These are phyloP conservation scores for Sapajus apella DNA, from an alignment of 2,113 vertebrate genomes.

Conservation along the genomic window DNA sequence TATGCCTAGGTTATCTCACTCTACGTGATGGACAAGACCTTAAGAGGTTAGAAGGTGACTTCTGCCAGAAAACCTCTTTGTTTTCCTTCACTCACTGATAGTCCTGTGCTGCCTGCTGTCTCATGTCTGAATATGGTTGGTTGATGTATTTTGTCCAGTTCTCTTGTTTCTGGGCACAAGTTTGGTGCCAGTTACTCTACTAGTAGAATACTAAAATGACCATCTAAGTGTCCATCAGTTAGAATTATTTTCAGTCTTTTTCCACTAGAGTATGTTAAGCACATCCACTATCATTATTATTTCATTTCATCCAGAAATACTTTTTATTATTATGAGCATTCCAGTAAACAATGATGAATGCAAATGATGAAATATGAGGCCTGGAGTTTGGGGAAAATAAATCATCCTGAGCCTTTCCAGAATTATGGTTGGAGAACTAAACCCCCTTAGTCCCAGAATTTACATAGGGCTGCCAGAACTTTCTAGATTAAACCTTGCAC, in stretches of 20 bases:
- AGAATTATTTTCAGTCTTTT: constrained; percentile 4
- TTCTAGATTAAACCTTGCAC: neutral
- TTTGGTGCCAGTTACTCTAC: neutral
- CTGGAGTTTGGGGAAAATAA: neutral
- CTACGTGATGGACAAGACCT: too few species aligned
- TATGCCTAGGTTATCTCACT: neutral
- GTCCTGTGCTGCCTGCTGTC: neutral
- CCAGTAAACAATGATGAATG: neutral
- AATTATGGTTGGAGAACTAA: neutral
- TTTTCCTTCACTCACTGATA: neutral
- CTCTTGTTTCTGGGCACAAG: neutral
- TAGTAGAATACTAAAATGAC: neutral
- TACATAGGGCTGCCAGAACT: neutral
- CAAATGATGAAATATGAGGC: neutral
- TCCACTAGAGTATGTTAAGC: neutral
- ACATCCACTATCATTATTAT: neutral
- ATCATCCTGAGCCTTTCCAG: neutral
- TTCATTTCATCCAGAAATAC: constrained; percentile 13
- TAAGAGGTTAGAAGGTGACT: neutral
- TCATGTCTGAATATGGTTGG: neutral
- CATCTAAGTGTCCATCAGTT: neutral
- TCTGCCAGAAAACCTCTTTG: neutral
- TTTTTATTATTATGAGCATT: neutral
- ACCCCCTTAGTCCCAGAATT: neutral
- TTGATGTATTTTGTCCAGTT: neutral